Evolutionary conservation across 2,113 vertebrate species (phyloP), one percentile per base, ranked within the genome.

Genomic region (Mobula birostris): DNA sequence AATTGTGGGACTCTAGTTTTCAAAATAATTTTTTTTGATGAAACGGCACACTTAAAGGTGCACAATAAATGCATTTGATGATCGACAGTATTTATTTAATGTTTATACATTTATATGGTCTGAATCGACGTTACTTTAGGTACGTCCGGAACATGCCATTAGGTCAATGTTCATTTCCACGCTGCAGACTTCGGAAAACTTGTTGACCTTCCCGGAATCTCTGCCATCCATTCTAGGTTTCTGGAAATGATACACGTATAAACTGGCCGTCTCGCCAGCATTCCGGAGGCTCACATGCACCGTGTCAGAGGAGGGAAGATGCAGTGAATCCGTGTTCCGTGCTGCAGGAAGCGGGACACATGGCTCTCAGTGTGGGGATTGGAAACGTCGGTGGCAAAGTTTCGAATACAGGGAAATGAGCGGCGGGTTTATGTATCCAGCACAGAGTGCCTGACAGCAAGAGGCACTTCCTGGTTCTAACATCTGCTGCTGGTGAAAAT

Each of bases 201-300:
- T 72, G 32, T 36, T 66, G 17, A 29, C 90, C 15, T 93, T 93
- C 91, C 68, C 70, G 70, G 91, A 93, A 93, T 74, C 68, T 14
- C 91, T 56, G 21, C 21, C 32, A 40, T 8, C 24, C 66, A 72
- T 48, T 72, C 19, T 29, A 93, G 32, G 40, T 93, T 93, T 93
- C 91, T 74, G 91, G 91, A 93, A 93, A 93, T 93, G 66, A 93
- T 12, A 83, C 68, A 74, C 4, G 11, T 48, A 74, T 48, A 21
- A 40, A 36, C 32, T 70, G 88, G 88, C 66, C 40, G 8, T 56
- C 48, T 74, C 91, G 68, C 19, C 91, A 7, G 15, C 7, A 93
- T 27, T 32, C 15, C 29, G 32, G 87, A 5, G 15, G 7, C 40
- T 48, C 68, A 74, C 91, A 56, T 40, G 91, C 48, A 27, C 36